phyloP scores from a whole-genome alignment of 2,113 vertebrate genomes.

The Eurypyga helias region DNA sequence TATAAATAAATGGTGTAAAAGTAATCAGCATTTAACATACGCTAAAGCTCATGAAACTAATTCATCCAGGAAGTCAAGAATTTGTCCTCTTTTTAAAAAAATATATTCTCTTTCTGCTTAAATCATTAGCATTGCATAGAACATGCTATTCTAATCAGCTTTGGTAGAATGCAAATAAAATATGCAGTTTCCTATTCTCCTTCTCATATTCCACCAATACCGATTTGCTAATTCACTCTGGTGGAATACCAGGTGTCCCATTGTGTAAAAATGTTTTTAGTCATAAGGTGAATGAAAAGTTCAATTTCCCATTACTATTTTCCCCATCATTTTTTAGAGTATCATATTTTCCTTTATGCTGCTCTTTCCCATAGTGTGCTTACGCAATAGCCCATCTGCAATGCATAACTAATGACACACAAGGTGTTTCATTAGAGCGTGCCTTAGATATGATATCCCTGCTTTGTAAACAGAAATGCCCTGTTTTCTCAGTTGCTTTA shows the following conservation, averaged over 20 bases:
- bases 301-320: slow-evolving; percentile 10
- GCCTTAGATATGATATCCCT: not conserved
- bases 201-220: not conserved
- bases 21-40: not conserved
- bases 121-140: not conserved
- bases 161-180: not conserved
- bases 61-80: not conserved
- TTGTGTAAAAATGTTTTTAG: slow-evolving; percentile 27
- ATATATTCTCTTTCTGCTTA: not conserved
- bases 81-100: not conserved
- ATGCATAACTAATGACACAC: not conserved
- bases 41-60: not conserved
- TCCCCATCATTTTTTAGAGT: not conserved
- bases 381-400: not conserved
- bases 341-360: slow-evolving; percentile 10
- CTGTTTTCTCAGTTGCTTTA: not conserved
- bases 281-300: not conserved
- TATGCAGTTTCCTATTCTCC: not conserved
- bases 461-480: not conserved
- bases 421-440: slow-evolving; percentile 46
- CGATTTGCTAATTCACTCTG: not conserved
- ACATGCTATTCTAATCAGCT: slow-evolving; percentile 5
- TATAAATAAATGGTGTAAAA: not conserved
- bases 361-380: not conserved
- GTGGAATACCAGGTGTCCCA: slow-evolving; percentile 10